Evolutionary conservation across 2,113 vertebrate genomes (phyloP), one percentile per base, ranked within the genome.

Genomic region (Hippopotamus amphibius): DNA sequence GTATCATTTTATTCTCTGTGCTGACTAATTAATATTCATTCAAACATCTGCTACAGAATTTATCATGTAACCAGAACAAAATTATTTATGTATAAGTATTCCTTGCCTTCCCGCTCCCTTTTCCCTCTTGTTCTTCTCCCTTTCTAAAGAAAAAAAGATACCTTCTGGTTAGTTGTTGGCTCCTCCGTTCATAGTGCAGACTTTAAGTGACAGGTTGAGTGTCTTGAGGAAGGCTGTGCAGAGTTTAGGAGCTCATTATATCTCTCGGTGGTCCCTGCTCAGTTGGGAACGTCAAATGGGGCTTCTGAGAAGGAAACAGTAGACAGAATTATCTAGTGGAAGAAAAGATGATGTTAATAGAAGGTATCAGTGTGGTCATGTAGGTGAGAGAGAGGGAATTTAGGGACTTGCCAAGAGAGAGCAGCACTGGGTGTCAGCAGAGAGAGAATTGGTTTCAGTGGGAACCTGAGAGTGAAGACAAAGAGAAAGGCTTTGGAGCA

Each of bases 1-100:
- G 72, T 76, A 57, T n/a, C 41, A 66, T 55, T 95, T 79, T 86
- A 50, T n/a, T 72, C 43, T 90, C 33, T 94, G 14, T 85, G 26
- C 5, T 79, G 28, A 88, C 11, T 74, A n/a, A 71, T 72, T n/a
- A 88, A 59, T 41, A 86, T 92, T 92, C 33, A 83, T 90, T 88
- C 21, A 50, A 91, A 81, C 7, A 57, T 57, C 28, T 53, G 87
- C 50, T 84, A 41, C 21, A 74, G 28, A 16, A 82, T 81, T 77
- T 93, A 77, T 94, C 41, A 72, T 24, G n/a, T 65, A 82, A 46
- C 11, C 37, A 79, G 19, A 82, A 81, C 16, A 69, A 68, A 88
- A 80, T 65, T 80, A 86, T 84, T 81, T n/a, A 33, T 46, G 22
- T 17, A 4, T 41, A 74, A 30, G 6, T 88, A 85, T 84, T 48